Evolutionary conservation across 2,113 vertebrate genomes (phyloP), one percentile per base, ranked within the genome.

Genomic region (Neogobius melanostomus): DNA sequence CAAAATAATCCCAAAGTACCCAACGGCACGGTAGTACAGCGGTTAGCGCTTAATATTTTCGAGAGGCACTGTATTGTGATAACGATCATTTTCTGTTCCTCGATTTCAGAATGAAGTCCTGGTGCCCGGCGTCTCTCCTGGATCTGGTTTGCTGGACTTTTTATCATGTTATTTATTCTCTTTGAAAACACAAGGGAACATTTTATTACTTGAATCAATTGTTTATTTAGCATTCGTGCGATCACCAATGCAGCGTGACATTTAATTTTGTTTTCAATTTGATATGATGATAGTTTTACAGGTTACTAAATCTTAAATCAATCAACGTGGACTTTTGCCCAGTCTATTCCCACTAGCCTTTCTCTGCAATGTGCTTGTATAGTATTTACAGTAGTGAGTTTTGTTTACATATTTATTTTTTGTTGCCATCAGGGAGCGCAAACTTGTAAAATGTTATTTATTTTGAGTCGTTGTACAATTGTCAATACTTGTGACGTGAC

Each of bases 391-490:
- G 28, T 36, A 66, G 15, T 79, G 79, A 6, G 50, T 51, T 49
- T 11, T 45, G 46, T 69, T 59, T 59, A 71, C 62, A 67, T 85
- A 75, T 69, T 73, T 68, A 44, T 65, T 72, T 52, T 53, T 63
- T 36, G 28, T 36, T 62, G 51, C 63, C 76, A 44, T 76, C 79
- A 81, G 81, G 71, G 68, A 86, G 66, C 72, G 1, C 68, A 48
- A 42, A 63, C 68, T 77, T 87, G 0, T 48, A 15, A 8, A 64
- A 57, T 80, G 69, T 76, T 88, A 84, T 88, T 91, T 88, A 88
- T 88, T 80, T 79, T 66, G 71, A 6, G 67, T 53, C 44, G 71
- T 78, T 82, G 71, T 85, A 64, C 83, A 88, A 80, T 63, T 80
- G 75, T 85, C 54, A 66, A 82, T 81, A 69, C 68, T 51, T 66